Base-by-base conservation (phyloP, 2,888 invertebrate species). In the Rhaphigaster nebulosa region DNA sequence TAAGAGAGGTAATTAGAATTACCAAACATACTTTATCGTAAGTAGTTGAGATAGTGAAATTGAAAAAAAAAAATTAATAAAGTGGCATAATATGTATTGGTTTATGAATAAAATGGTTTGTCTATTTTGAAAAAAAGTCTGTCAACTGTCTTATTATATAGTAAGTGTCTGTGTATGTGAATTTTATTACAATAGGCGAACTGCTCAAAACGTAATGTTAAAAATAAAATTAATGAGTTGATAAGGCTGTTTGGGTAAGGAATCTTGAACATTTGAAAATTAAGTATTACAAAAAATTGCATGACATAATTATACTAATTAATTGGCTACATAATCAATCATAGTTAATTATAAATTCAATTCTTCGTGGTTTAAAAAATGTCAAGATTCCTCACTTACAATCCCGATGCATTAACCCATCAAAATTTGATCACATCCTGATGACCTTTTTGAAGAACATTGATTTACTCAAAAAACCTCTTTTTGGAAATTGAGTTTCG, bases 401-500 rank as follows among this genome's bases (percentile, higher is more conserved):
- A 34, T 76, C 38, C 20, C 70, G 34, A 10, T 76, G 6, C 70
- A 76, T 18, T 34, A 34, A 70, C 34, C 70, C 18, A 60, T 29
- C 23, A 60, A 76, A 20, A 76, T 38, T 76, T 38, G 18, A 38
- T 76, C 20, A 76, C 70, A 38, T 18, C 38, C 10, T 76, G 34
- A 76, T 76, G 70, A 34, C 29, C 38, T 76, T 76, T 65, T 34
- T 70, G 34, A 23, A 76, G 70, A 38, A 23, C 18, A 60, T 60
- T 29, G n/a, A 76, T 76, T 76, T 76, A 76, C 70, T 76, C 8
- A 76, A 76, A 76, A 76, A 34, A 70, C 18, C 29, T 34, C 5
- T 18, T 34, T 70, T 70, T 70, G 70, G 34, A 70, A 70, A 70
- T 70, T 70, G 70, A 84, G 41, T 84, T 84, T 45, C 26, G 76